phyloP scores from a whole-genome alignment of 2,113 vertebrate genomes.

The Gulo gulo region DNA sequence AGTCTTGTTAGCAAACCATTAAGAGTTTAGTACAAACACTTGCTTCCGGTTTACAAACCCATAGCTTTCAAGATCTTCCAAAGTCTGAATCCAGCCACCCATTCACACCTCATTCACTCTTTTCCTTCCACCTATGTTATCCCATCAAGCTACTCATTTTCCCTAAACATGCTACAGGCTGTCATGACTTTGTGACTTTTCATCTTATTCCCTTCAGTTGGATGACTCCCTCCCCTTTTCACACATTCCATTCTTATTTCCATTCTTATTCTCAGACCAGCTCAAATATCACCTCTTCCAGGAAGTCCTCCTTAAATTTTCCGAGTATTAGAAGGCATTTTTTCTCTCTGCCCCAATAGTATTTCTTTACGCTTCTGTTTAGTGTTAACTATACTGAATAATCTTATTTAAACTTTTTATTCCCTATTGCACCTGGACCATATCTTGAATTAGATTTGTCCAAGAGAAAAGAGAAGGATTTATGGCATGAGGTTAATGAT shows the following conservation, averaged over 20 bases:
- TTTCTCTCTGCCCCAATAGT: not conserved
- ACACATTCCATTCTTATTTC: not conserved
- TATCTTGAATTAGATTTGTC: not conserved
- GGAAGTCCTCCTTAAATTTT: not conserved
- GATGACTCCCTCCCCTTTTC: not conserved
- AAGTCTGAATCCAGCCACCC: fast-evolving
- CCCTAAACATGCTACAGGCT: not conserved
- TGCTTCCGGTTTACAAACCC: not conserved
- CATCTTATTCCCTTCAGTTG: not conserved
- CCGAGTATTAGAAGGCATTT: not conserved
- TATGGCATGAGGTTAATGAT: not conserved
- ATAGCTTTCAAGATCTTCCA: too few species aligned
- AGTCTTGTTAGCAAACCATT: not conserved
- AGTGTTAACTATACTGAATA: not conserved
- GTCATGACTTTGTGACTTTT: not conserved
- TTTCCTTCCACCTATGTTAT: too few species aligned
- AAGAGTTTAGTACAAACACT: not conserved
- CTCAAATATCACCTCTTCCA: not conserved
- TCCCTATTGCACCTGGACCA: not conserved
- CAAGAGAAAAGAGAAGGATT: not conserved
- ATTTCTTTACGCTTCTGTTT: not conserved
- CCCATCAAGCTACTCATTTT: not conserved
- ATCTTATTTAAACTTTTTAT: not conserved
- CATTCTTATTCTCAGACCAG: not conserved
- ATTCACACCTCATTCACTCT: not conserved